phyloP scores from a whole-genome alignment of 2,888 invertebrate genomes.

The Byasa hedistus region DNA sequence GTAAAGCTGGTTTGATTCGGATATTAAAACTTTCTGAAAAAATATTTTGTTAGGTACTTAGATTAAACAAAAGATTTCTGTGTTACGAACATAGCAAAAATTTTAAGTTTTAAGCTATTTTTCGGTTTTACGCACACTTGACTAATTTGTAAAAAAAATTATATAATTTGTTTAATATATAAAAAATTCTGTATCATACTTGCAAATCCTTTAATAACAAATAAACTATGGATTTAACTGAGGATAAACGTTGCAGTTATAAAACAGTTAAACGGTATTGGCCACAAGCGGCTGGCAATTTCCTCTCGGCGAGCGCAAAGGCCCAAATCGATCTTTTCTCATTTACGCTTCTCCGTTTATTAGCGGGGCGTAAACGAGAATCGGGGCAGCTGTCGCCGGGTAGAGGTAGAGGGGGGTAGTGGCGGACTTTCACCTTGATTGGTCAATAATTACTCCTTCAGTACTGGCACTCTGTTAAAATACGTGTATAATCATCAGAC shows the following conservation, averaged over 20 bases:
- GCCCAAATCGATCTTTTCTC: constrained; percentile 17
- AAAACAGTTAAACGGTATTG: constrained; percentile 6
- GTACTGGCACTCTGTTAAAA: constrained; percentile 45
- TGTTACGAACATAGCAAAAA: too few relatives aligned
- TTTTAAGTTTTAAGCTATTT: too few relatives aligned
- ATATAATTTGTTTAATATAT: too few relatives aligned
- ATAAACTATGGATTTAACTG: not conserved
- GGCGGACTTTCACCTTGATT: constrained; percentile 63
- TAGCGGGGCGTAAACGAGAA: constrained; percentile 34
- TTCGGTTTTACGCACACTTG: too few relatives aligned
- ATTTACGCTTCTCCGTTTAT: constrained; percentile 31
- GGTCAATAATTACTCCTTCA: constrained; percentile 57
- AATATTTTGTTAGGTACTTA: too few relatives aligned
- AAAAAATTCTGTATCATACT: not conserved
- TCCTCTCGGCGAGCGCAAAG: constrained; percentile 11
- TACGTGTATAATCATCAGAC: constrained; percentile 38
- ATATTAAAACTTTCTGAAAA: too few relatives aligned
- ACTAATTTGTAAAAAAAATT: too few relatives aligned
- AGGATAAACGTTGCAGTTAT: not conserved
- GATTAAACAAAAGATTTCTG: too few relatives aligned
- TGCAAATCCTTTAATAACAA: not conserved
- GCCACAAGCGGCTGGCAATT: constrained; percentile 12
- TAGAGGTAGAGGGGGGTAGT: constrained; percentile 27
- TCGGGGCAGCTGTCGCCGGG: constrained; percentile 28
- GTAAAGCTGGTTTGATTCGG: not conserved